Evolutionary conservation across 2,888 invertebrate species (phyloP).

Genomic region (Danaus chrysippus): DNA sequence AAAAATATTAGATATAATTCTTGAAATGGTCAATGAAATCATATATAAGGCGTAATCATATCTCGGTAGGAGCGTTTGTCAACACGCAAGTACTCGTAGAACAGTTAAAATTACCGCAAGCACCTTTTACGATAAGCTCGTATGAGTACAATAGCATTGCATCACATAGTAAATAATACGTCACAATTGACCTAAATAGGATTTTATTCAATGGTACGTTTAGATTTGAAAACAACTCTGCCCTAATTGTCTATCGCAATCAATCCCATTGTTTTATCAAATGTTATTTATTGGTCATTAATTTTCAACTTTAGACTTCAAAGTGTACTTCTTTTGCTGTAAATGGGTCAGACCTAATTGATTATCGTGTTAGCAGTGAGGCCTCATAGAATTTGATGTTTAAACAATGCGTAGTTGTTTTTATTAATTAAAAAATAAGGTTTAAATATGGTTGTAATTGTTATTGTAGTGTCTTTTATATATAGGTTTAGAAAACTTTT

Average conservation of each 20-base stretch:
- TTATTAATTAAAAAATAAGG: no score
- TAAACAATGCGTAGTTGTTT: no score
- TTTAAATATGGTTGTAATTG: no score
- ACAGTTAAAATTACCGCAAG: neutral
- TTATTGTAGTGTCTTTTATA: no score
- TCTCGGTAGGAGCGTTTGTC: no score
- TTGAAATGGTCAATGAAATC: no score
- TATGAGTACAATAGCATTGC: conserved; percentile 4
- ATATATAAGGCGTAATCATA: no score
- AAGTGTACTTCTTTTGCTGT: neutral
- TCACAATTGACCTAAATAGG: conserved; percentile 21
- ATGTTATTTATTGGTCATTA: conserved; percentile 8
- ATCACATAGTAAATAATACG: conserved; percentile 6
- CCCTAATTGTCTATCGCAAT: conserved; percentile 16
- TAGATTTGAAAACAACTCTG: conserved; percentile 22
- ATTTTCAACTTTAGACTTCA: conserved; percentile 6
- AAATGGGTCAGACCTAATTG: neutral
- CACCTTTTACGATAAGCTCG: conserved; percentile 2
- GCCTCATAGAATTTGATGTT: no score
- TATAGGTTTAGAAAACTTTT: no score
- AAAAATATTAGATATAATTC: no score
- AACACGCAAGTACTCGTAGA: no score
- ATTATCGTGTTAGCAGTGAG: no score
- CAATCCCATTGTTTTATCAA: conserved; percentile 15
- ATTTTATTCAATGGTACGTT: conserved; percentile 11